Conservation (phyloP, 2,888 invertebrate species). For the Pachycephus smyrnensis region DNA sequence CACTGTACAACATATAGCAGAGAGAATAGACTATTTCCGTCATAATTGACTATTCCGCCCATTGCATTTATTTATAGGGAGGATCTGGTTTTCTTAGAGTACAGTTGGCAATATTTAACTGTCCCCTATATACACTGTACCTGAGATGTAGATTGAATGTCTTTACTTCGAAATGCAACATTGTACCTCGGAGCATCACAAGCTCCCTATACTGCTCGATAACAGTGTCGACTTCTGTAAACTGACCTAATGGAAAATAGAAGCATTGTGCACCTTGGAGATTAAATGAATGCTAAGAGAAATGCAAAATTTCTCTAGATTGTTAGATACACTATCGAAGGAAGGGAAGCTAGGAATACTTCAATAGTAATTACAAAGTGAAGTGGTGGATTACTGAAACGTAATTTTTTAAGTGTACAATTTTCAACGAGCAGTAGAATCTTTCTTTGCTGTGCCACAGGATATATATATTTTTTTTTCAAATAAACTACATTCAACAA, state of each 20-base stretch:
- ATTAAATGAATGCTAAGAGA: neutral
- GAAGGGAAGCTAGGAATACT: neutral
- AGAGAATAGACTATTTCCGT: too few species aligned
- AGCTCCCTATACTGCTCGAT: neutral
- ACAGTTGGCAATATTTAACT: too few species aligned
- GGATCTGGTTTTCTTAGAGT: too few species aligned
- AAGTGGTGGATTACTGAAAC: neutral
- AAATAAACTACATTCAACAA: neutral
- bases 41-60: too few species aligned
- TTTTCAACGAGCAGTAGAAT: neutral
- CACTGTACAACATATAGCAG: too few species aligned
- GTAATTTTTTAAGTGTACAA: neutral
- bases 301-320: neutral
- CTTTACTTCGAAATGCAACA: neutral
- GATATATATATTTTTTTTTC: neutral
- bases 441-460: neutral
- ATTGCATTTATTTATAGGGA: too few species aligned
- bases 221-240: neutral
- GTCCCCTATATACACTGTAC: too few species aligned
- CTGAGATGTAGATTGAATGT: too few species aligned
- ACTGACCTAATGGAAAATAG: neutral
- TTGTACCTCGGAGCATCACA: neutral
- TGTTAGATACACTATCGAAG: neutral
- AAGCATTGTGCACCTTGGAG: neutral
- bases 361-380: neutral